These are phyloP conservation scores for Eulemur coronatus DNA, from an alignment of 2,797 vertebrate genomes.

Conservation along the genomic window DNA sequence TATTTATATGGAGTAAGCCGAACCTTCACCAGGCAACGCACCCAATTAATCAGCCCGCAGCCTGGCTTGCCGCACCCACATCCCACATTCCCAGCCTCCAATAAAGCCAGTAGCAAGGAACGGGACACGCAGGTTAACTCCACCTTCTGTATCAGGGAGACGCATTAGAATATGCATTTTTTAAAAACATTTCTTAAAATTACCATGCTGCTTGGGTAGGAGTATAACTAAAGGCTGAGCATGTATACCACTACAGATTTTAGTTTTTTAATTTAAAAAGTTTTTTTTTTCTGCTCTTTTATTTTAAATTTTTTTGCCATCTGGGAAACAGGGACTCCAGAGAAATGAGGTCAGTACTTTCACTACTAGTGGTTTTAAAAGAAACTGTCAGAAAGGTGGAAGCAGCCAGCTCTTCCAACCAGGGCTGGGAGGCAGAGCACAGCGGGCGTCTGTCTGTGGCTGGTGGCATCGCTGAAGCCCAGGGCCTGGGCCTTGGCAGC, in stretches of 20 bases:
- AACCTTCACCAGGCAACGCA: accelerated
- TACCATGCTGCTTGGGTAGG: neutral
- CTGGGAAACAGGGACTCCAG: too few species aligned
- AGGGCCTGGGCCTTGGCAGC: accelerated
- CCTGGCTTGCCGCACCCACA: accelerated
- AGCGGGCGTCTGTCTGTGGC: accelerated
- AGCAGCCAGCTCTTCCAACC: neutral
- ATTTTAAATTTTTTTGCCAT: too few species aligned
- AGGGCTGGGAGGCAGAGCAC: neutral
- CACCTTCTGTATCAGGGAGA: neutral
- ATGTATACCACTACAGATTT: neutral
- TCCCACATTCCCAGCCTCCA: accelerated
- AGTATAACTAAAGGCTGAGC: neutral
- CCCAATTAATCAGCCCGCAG: accelerated
- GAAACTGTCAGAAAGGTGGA: accelerated
- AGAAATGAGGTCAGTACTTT: too few species aligned
- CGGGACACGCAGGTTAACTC: too few species aligned
- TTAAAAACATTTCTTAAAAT: neutral
- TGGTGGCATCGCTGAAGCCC: accelerated
- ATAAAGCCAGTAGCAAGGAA: accelerated
- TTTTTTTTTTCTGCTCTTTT: too few species aligned
- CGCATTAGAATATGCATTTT: accelerated
- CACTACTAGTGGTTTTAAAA: neutral
- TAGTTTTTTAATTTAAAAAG: too few species aligned
- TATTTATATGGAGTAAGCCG: too few species aligned